These are phyloP conservation scores for Drosophila rhopaloa DNA, from an alignment of 1,140 invertebrate genomes.

Conservation along the genomic window DNA sequence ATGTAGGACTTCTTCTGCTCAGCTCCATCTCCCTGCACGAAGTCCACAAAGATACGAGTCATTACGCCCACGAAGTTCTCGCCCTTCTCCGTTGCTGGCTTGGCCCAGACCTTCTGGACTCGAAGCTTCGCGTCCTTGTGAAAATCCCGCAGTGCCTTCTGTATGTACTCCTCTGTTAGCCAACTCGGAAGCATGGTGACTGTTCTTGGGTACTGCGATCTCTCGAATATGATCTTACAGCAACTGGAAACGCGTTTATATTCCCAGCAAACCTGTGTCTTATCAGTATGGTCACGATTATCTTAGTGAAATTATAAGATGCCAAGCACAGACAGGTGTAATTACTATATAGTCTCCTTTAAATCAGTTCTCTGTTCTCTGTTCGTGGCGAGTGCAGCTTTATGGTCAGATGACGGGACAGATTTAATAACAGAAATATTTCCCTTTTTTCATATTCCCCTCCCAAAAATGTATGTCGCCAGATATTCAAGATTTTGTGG, in stretches of 20 bases:
- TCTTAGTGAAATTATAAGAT: not conserved
- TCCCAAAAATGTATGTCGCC: too few species aligned
- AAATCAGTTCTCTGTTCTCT: slow-evolving; percentile 1
- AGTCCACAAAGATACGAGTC: slow-evolving; percentile 66
- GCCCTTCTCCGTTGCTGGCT: slow-evolving; percentile 60
- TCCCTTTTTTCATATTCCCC: too few species aligned
- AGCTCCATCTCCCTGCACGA: not conserved
- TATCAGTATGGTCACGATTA: slow-evolving; percentile 30
- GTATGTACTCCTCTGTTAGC: slow-evolving; percentile 66
- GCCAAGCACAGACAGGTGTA: not conserved
- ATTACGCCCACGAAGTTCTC: slow-evolving; percentile 70
- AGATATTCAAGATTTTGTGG: too few species aligned
- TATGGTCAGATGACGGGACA: not conserved
- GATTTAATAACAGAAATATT: not conserved
- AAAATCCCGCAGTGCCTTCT: slow-evolving; percentile 36
- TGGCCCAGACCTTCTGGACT: slow-evolving; percentile 45
- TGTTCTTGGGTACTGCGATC: slow-evolving; percentile 2
- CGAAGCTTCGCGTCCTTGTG: slow-evolving; percentile 49
- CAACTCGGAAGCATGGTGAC: slow-evolving; percentile 45
- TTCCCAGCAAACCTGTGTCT: slow-evolving; percentile 6
- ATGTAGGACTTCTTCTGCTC: slow-evolving; percentile 41
- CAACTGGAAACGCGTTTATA: slow-evolving; percentile 24
- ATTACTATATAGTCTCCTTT: slow-evolving; percentile 1
- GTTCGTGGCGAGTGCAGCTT: not conserved
- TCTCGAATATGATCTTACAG: slow-evolving; percentile 1